Evolutionary conservation across 1,140 invertebrate genomes (phyloP).

Genomic region (Drosophila sulfurigaster): DNA sequence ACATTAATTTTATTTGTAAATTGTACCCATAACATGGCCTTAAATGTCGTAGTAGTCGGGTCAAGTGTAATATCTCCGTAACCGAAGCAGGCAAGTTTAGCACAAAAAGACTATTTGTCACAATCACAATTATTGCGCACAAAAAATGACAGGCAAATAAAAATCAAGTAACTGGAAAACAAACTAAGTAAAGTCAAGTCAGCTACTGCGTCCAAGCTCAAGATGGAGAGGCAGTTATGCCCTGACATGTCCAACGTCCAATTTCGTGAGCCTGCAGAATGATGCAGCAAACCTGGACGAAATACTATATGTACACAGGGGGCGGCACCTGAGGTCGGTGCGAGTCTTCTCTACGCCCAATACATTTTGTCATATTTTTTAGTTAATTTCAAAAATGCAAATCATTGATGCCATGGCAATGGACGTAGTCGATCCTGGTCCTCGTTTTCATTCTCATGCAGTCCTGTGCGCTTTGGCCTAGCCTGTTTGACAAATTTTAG

Average conservation of each 20-base stretch:
- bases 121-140: slow-evolving; percentile 78
- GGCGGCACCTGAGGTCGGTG: slow-evolving; percentile 17
- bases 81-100: slow-evolving; percentile 36
- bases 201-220: not conserved
- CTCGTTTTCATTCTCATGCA: not conserved
- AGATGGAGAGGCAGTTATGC: not conserved
- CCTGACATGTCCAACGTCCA: slow-evolving; percentile 40
- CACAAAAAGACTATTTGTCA: slow-evolving; percentile 74
- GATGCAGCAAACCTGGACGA: slow-evolving; percentile 67
- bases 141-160: slow-evolving; percentile 75
- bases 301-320: slow-evolving; percentile 38
- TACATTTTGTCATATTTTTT: slow-evolving; percentile 79
- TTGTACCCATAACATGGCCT: slow-evolving; percentile 45
- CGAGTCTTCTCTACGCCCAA: not conserved
- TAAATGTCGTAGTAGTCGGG: slow-evolving; percentile 26
- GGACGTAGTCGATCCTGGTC: not conserved
- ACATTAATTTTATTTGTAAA: slow-evolving; percentile 45
- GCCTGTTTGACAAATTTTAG: slow-evolving; percentile 70
- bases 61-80: not conserved
- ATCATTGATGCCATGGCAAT: slow-evolving; percentile 60
- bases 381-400: slow-evolving; percentile 81
- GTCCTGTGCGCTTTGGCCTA: slow-evolving; percentile 19
- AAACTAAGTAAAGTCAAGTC: slow-evolving; percentile 43
- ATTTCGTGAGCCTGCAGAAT: slow-evolving; percentile 48
- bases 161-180: slow-evolving; percentile 77